phyloP scores from a whole-genome alignment of 2,888 invertebrate genomes.

The Zygothrica quintamaculata region DNA sequence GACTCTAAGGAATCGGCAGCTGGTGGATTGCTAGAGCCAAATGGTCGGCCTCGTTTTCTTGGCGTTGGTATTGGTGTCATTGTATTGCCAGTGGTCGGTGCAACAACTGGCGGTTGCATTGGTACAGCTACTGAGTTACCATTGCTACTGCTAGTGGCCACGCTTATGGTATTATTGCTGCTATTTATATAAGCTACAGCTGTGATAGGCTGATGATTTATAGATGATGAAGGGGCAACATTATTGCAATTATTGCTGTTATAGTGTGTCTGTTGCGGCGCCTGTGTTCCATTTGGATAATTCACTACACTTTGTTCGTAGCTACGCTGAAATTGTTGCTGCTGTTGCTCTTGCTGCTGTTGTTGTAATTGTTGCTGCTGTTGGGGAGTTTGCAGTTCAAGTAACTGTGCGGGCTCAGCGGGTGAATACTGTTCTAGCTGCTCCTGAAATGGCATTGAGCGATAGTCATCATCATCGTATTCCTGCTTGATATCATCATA shows the following conservation, averaged over 20 bases:
- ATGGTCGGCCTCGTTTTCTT: slow-evolving; percentile 69
- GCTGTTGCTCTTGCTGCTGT: slow-evolving; percentile 62
- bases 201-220: slow-evolving; percentile 70
- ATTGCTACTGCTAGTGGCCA: slow-evolving; percentile 64
- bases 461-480: slow-evolving; percentile 74
- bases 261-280: slow-evolving; percentile 19
- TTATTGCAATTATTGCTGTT: slow-evolving; percentile 37
- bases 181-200: slow-evolving; percentile 74
- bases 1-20: slow-evolving; percentile 67
- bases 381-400: slow-evolving; percentile 75
- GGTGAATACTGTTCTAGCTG: slow-evolving; percentile 68
- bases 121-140: slow-evolving; percentile 20
- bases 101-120: slow-evolving; percentile 56
- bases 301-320: slow-evolving; percentile 32
- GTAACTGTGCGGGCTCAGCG: slow-evolving; percentile 64
- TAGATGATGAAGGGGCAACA: slow-evolving; percentile 38
- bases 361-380: slow-evolving; percentile 67
- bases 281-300: slow-evolving; percentile 24
- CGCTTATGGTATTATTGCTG: slow-evolving; percentile 66
- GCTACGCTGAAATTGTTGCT: slow-evolving; percentile 44
- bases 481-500: slow-evolving; percentile 75
- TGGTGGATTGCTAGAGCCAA: slow-evolving; percentile 57
- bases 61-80: slow-evolving; percentile 51
- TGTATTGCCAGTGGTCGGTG: slow-evolving; percentile 19
- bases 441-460: slow-evolving; percentile 65